These are phyloP conservation scores for Saccostrea cuccullata DNA, from an alignment of 1,140 invertebrate species.

Conservation along the genomic window DNA sequence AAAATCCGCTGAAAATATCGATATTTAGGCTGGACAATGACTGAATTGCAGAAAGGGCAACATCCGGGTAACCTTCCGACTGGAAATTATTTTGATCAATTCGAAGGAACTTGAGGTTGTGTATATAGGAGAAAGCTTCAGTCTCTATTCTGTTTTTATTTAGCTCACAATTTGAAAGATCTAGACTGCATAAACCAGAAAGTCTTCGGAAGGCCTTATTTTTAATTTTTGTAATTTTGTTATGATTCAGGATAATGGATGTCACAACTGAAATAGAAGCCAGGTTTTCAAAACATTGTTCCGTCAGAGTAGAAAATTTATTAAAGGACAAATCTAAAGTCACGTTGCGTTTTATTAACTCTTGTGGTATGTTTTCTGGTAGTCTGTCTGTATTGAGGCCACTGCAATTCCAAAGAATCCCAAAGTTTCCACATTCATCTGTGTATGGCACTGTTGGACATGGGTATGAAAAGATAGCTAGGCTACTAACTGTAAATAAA, in stretches of 20 bases:
- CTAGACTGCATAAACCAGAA: neutral
- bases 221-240: neutral
- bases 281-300: neutral
- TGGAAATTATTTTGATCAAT: constrained; percentile 4
- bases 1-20: neutral
- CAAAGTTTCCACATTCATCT: neutral
- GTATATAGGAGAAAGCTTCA: neutral
- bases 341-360: neutral
- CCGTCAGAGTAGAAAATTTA: neutral
- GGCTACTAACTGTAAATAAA: neutral
- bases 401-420: neutral
- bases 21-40: neutral
- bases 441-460: neutral
- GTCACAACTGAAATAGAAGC: neutral
- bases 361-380: neutral
- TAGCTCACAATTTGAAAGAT: neutral
- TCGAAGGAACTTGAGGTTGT: neutral
- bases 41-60: neutral
- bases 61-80: neutral
- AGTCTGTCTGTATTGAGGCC: neutral
- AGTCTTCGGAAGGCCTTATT: no score
- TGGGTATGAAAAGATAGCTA: neutral
- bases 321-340: constrained; percentile 13
- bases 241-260: neutral
- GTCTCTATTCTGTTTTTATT: neutral